phyloP scores from a whole-genome alignment of 2,888 invertebrate species.

The Catocala sponsa region DNA sequence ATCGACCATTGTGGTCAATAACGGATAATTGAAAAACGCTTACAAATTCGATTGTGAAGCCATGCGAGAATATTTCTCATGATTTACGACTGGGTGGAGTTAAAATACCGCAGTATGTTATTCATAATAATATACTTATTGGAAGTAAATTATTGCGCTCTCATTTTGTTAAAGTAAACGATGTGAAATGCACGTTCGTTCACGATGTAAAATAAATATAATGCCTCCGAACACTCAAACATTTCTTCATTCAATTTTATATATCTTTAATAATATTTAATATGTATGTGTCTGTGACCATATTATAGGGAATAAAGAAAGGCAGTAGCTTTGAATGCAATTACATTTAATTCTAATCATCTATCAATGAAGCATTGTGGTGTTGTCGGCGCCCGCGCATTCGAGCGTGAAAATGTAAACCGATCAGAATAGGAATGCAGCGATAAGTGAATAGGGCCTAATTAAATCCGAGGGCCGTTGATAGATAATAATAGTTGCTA shows the following conservation, averaged over 20 bases:
- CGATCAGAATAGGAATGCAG: slow-evolving; percentile 75
- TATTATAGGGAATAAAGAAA: slow-evolving; percentile 15
- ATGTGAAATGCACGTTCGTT: slow-evolving; percentile 35
- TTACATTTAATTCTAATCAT: slow-evolving; percentile 66
- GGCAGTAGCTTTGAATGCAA: slow-evolving; percentile 47
- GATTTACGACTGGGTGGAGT: slow-evolving; percentile 77
- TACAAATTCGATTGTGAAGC: slow-evolving; percentile 83
- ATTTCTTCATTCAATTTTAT: background rate
- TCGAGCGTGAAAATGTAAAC: slow-evolving; percentile 74
- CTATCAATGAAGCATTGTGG: slow-evolving; percentile 67
- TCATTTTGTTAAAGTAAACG: slow-evolving; percentile 42
- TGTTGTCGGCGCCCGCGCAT: slow-evolving; percentile 63
- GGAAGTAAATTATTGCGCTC: slow-evolving; percentile 58
- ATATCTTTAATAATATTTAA: background rate
- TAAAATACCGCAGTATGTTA: slow-evolving; percentile 65
- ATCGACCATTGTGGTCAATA: slow-evolving; percentile 83
- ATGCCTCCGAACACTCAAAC: slow-evolving; percentile 7
- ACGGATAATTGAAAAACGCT: slow-evolving; percentile 85
- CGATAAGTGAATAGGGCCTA: slow-evolving; percentile 83
- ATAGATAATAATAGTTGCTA: slow-evolving; percentile 68
- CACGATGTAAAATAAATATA: slow-evolving; percentile 23
- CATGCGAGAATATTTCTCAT: slow-evolving; percentile 74
- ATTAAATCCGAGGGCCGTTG: slow-evolving; percentile 74
- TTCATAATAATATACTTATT: slow-evolving; percentile 49
- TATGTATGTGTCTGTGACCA: background rate